Evolutionary conservation across 2,113 vertebrate genomes (phyloP), one percentile per base, ranked within the genome.

Genomic region (Sebastes fasciatus): DNA sequence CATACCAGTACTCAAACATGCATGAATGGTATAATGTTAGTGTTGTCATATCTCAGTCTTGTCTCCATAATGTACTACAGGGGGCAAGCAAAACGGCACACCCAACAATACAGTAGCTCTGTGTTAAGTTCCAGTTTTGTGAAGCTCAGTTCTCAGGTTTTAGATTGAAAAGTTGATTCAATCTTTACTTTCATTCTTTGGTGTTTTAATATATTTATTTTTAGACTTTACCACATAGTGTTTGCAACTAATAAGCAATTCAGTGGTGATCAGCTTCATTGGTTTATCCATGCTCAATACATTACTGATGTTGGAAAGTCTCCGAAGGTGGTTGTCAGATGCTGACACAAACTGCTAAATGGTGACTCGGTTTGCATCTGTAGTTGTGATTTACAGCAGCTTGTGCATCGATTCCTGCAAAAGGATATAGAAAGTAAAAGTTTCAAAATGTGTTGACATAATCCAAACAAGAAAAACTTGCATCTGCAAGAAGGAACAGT

Each of bases 31-130:
- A 2, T 55, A 64, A 9, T n/a, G 10, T 70, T 57, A 23, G 17
- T 70, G 34, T 48, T 58, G 12, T 76, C 23, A 0, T 45, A 19
- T 65, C 21, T 55, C 65, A 66, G 49, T 42, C 8, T 34, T 74
- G 16, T 66, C 52, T 43, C 63, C 9, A 13, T 49, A 34, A 72
- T 49, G 8, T 23, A 45, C 61, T 16, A 1, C 17, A n/a, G 63
- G 23, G 26, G 46, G n/a, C 19, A 21, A 40, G 13, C 62, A 40
- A 55, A 71, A 67, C 21, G 16, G 63, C 70, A 75, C 77, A 69
- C 78, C 82, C 86, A 86, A 55, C 89, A 83, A 80, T 65, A 65
- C 84, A 81, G 46, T 9, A 77, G 79, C 79, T 78, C 57, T 49
- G 62, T 5, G 1, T 46, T 49, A 23, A 77, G 48, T 43, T n/a